Evolutionary conservation across 35 echinoderm and acorn worm genomes (phyloP).

Genomic region (Ophiothrix spiculata): DNA sequence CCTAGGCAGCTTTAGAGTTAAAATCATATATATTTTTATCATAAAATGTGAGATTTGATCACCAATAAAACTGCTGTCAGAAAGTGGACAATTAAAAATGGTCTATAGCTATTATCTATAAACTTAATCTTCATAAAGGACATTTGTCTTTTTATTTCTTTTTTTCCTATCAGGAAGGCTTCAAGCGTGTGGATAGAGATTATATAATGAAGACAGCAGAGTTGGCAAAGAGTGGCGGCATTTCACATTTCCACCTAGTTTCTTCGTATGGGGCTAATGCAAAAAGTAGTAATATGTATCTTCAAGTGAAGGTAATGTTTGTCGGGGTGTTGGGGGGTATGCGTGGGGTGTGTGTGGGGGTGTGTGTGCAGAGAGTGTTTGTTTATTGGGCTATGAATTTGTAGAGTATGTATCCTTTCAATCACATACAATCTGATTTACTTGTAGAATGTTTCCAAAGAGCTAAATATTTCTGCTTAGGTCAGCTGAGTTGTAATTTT

Average conservation of each 20-base stretch:
- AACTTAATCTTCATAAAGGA: too few relatives aligned
- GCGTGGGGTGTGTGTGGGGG: too few relatives aligned
- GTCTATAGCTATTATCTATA: too few relatives aligned
- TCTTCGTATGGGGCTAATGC: constrained; percentile 35
- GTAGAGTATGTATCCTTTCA: too few relatives aligned
- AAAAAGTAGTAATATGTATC: constrained; percentile 41
- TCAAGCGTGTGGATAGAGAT: constrained; percentile 63
- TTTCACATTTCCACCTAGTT: constrained; percentile 41
- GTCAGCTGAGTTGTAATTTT: not conserved
- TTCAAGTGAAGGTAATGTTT: constrained; percentile 37
- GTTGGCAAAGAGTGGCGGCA: constrained; percentile 44
- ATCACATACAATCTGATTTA: not conserved
- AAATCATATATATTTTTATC: too few relatives aligned
- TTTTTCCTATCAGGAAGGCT: constrained; percentile 51
- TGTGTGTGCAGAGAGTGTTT: too few relatives aligned
- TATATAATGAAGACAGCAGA: constrained; percentile 57
- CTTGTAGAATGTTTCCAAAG: not conserved
- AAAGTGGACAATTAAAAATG: too few relatives aligned
- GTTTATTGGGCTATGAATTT: not conserved
- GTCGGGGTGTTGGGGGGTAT: not conserved
- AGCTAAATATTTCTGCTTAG: not conserved
- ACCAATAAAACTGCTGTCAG: too few relatives aligned
- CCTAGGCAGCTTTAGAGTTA: too few relatives aligned
- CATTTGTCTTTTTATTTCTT: too few relatives aligned
- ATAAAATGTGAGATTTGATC: too few relatives aligned